A percentile compares a stretch with the other conserved stretches of the same genome.
Conservation (phyloP, 2,888 invertebrate genomes). For the Chaetoderma sp. region DNA sequence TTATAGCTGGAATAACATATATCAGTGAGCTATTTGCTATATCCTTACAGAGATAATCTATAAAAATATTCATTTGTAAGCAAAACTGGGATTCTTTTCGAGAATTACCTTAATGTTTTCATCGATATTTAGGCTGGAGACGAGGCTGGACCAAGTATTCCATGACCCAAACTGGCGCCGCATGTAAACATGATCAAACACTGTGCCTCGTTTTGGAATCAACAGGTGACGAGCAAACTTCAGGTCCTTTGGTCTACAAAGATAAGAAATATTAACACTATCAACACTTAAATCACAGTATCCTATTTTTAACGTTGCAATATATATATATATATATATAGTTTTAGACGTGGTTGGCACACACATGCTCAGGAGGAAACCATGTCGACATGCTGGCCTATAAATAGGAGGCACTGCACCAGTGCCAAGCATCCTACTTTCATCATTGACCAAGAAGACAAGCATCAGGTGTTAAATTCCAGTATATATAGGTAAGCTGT, state of each 20-base stretch:
- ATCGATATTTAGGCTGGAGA: constrained; percentile 57
- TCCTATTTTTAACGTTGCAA: not conserved
- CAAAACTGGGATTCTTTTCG: too few species aligned
- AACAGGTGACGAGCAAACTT: constrained; percentile 61
- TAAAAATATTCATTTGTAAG: too few species aligned
- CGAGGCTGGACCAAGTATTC: constrained; percentile 60
- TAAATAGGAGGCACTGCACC: too few species aligned
- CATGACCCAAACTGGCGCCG: constrained; percentile 62
- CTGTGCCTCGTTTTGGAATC: constrained; percentile 65
- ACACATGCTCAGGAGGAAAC: not conserved
- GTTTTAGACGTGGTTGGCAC: not conserved
- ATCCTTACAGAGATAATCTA: too few species aligned
- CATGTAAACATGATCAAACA: constrained; percentile 66
- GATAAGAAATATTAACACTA: not conserved
- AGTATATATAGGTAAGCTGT: too few species aligned
- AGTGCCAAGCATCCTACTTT: too few species aligned
- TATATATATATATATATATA: not conserved
- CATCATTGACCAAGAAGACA: too few species aligned
- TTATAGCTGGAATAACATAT: too few species aligned
- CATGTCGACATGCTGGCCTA: too few species aligned
- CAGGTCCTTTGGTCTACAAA: constrained; percentile 63
- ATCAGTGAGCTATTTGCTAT: too few species aligned
- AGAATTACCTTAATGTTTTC: constrained; percentile 56
- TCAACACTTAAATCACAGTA: too few species aligned
- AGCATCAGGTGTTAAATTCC: too few species aligned